These are phyloP conservation scores for Onychorhynchus coronatus DNA, from an alignment of 2,113 vertebrate genomes.

Conservation along the genomic window DNA sequence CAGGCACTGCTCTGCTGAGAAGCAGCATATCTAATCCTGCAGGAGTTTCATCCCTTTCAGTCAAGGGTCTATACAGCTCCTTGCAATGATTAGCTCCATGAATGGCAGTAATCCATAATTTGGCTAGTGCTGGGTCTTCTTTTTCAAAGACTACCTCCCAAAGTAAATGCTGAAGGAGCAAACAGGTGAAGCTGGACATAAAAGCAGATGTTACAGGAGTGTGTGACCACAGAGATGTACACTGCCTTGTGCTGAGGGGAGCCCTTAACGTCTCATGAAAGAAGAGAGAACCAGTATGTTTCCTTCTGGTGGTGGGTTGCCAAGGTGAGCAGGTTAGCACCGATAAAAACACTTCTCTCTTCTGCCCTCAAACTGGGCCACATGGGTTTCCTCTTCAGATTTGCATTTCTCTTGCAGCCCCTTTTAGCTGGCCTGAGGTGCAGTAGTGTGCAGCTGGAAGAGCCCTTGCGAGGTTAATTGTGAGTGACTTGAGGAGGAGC, in stretches of 20 bases:
- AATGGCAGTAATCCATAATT: not conserved
- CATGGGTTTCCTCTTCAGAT: not conserved
- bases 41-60: not conserved
- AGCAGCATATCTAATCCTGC: not conserved
- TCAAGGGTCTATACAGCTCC: not conserved
- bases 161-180: not conserved
- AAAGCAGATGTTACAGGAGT: not conserved
- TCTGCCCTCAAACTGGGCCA: not conserved
- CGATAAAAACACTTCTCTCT: not conserved
- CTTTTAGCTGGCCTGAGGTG: not conserved
- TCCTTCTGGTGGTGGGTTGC: slow-evolving; percentile 14
- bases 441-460: not conserved
- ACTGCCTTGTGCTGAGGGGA: not conserved
- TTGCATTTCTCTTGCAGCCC: not conserved
- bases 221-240: not conserved
- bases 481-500: not conserved
- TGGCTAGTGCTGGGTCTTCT: not conserved
- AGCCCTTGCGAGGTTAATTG: not conserved
- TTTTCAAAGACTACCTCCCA: not conserved
- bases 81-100: not conserved
- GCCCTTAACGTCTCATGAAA: slow-evolving; percentile 14
- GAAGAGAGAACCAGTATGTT: not conserved
- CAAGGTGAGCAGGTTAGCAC: slow-evolving; percentile 16
- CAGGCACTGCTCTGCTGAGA: not conserved
- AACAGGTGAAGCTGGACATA: not conserved